Percentiles rank a stretch among this genome's conserved stretches.
Conservation (phyloP, 23 tunicate species). For the Halocynthia roretzi region DNA sequence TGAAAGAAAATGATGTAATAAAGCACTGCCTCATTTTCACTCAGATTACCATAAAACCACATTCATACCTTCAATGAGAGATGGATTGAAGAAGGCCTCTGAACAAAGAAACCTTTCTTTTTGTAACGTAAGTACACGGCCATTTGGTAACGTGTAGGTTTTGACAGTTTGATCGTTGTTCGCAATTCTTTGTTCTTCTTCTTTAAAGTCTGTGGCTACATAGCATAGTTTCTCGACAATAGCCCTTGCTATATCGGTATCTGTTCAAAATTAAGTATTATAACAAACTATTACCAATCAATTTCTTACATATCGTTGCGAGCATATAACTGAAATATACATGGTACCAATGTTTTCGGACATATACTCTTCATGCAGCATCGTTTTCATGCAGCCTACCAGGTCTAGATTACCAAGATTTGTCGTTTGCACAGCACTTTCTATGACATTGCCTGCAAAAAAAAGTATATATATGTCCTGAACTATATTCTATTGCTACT, state of each 20-base stretch:
- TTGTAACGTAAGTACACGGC: conserved; percentile 23
- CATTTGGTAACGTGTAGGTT: conserved; percentile 46
- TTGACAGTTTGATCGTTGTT: not conserved
- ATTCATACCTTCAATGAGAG: conserved; percentile 30
- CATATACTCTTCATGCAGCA: not conserved
- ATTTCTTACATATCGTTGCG: too few relatives aligned
- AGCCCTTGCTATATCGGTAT: conserved; percentile 31
- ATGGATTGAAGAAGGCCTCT: conserved; percentile 44
- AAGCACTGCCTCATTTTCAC: too few relatives aligned
- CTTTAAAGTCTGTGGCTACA: conserved; percentile 6
- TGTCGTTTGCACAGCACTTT: conserved; percentile 9
- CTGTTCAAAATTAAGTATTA: conserved; percentile 9
- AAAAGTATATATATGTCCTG: not conserved
- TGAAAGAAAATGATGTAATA: too few relatives aligned
- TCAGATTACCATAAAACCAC: too few relatives aligned
- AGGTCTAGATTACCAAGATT: conserved; percentile 39
- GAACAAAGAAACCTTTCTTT: conserved; percentile 45
- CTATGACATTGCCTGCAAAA: conserved; percentile 34
- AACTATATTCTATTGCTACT: not conserved
- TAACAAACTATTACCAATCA: not conserved
- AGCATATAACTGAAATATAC: too few relatives aligned
- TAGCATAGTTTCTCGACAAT: conserved; percentile 56
- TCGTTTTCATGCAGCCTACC: conserved; percentile 11
- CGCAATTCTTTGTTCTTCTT: conserved; percentile 5
- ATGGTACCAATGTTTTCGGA: too few relatives aligned